Percentiles rank a stretch among this genome's conserved stretches.
Conservation (phyloP, 2,113 vertebrate species). For the Phalacrocorax brasilianus region DNA sequence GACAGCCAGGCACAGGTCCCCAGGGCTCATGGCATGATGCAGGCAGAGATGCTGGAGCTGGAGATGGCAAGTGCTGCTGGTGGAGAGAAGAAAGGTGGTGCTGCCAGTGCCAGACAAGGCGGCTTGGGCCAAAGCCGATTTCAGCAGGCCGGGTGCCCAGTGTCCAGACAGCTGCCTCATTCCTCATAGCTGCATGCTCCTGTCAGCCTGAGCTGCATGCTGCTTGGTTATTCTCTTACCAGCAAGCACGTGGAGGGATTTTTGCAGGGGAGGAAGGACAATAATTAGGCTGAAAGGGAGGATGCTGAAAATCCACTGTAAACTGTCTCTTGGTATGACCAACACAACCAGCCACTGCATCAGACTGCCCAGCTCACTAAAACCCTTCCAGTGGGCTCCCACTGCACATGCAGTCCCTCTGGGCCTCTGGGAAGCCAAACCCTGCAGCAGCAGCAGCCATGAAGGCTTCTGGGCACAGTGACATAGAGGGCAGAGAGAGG, state of each 20-base stretch:
- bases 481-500: background rate
- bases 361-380: fast-evolving
- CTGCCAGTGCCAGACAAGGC: background rate
- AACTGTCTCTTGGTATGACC: background rate
- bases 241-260: background rate
- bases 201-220: background rate
- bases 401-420: fast-evolving
- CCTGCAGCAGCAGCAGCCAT: background rate
- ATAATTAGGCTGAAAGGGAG: background rate
- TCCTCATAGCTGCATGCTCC: fast-evolving
- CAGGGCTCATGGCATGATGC: fast-evolving
- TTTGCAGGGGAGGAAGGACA: background rate
- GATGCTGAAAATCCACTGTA: background rate
- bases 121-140: background rate
- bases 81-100: background rate
- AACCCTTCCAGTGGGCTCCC: background rate
- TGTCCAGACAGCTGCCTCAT: background rate
- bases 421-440: background rate
- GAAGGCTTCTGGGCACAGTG: background rate
- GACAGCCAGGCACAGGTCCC: background rate
- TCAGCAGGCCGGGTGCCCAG: background rate
- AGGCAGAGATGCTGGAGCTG: background rate
- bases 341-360: background rate
- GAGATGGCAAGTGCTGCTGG: fast-evolving
- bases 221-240: background rate